Percentiles rank a stretch among this genome's conserved stretches.
phyloP scores from a whole-genome alignment of 1,140 invertebrate species.

The Pentalonia nigronervosa region DNA sequence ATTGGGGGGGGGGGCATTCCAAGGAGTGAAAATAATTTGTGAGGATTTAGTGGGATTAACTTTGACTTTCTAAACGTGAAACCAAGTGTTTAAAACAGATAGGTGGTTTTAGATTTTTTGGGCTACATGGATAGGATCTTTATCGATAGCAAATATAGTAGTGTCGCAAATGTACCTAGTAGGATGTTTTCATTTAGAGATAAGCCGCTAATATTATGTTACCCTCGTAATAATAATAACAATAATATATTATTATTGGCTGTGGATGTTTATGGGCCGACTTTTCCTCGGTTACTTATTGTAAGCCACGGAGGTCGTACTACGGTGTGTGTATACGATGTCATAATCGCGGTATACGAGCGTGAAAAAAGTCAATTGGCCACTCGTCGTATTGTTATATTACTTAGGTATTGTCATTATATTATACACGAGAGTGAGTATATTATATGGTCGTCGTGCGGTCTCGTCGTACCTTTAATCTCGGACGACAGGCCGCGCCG shows the following conservation, averaged over 20 bases:
- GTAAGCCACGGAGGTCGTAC: neutral
- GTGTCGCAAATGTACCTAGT: too few species aligned
- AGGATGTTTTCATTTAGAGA: too few species aligned
- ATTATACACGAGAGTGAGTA: neutral
- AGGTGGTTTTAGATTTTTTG: too few species aligned
- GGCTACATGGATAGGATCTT: too few species aligned
- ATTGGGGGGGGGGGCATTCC: too few species aligned
- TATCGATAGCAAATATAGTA: too few species aligned
- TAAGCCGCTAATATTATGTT: too few species aligned
- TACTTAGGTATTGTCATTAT: neutral
- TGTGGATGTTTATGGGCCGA: neutral
- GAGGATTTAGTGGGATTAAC: too few species aligned
- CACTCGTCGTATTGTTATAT: neutral
- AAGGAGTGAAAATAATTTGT: too few species aligned
- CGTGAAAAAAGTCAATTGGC: conserved; percentile 3
- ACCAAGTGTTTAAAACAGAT: too few species aligned
- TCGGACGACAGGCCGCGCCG: neutral
- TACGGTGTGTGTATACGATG: neutral
- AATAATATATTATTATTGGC: neutral
- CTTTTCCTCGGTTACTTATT: neutral
- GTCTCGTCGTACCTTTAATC: conserved; percentile 35
- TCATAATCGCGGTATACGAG: neutral
- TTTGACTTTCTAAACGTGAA: too few species aligned
- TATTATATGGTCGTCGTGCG: conserved; percentile 29
- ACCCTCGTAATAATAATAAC: neutral